phyloP scores from a whole-genome alignment of 2,888 invertebrate genomes.

The Tiliacea citrago region DNA sequence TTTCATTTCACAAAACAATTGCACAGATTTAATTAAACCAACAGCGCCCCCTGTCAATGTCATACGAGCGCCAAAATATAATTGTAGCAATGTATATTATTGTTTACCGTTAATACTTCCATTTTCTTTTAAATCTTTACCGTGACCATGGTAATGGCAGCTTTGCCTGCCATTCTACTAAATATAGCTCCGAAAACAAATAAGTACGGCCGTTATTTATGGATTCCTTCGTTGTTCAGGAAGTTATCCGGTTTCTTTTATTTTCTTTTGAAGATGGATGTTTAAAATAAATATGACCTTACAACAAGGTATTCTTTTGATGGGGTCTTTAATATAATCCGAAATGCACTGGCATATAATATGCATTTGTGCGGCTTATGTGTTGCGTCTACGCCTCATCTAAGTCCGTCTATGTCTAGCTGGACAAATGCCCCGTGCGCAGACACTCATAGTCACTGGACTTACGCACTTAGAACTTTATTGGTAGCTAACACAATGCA shows the following conservation, averaged over 20 bases:
- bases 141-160: conserved; percentile 29
- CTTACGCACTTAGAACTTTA: background rate
- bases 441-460: background rate
- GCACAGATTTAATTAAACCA: background rate
- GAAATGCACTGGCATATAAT: no score
- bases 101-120: background rate
- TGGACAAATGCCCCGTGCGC: background rate
- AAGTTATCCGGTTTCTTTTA: conserved; percentile 16
- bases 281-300: conserved; percentile 11
- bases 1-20: background rate
- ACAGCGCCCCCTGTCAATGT: background rate
- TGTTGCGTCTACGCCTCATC: background rate
- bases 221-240: conserved; percentile 11
- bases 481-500: no score
- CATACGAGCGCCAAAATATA: no score
- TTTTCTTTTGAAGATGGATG: background rate
- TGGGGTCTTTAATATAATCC: background rate
- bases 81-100: background rate
- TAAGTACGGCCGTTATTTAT: conserved; percentile 9
- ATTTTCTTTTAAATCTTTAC: conserved; percentile 23
- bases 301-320: background rate
- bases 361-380: background rate
- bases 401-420: background rate
- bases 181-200: conserved; percentile 29
- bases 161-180: conserved; percentile 39